Base-by-base conservation (phyloP, 1,140 invertebrate species). In the Bombus fervidus region DNA sequence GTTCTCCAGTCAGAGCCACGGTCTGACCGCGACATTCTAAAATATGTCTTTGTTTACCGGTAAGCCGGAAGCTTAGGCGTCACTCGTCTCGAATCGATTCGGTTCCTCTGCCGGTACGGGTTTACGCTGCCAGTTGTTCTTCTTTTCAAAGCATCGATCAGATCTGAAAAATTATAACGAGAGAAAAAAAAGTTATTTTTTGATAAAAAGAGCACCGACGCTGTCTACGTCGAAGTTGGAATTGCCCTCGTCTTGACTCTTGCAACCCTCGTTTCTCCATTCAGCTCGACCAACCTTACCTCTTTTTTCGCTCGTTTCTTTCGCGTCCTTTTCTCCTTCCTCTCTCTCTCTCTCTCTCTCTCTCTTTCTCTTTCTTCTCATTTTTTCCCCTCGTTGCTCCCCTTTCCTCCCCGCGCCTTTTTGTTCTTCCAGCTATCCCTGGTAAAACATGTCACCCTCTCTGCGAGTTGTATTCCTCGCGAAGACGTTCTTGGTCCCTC, bases 1-100 rank as follows among this genome's bases (percentile, higher is more conserved):
- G 10, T 41, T 72, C 13, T n/a, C 22, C 22, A 25, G 12, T 3
- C 34, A 25, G 10, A 39, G 12, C 15, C 22, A 3, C 4, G 13
- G 12, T 39, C 28, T 25, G 28, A 41, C 39, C 25, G 15, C 10
- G 69, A 72, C 39, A 15, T 25, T 72, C 8, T 72, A 72, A 72
- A 72, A 72, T 72, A 72, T 72, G 37, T 72, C 69, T 72, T 37
- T 72, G 69, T 72, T 72, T 72, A 72, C 69, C 37, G 18, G 10
- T 6, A 41, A 72, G 28, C 69, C 28, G 69, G 39, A 72, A 72
- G 39, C 39, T 72, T 72, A 41, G 69, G 39, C 37, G 39, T 72
- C 69, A 3, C 68, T 41, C 39, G 69, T 13, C 37, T 31, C 37
- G 69, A 41, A 72, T 72, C 69, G 37, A 72, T 72, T 28, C 28